These are phyloP conservation scores for Chrysolina haemoptera DNA, from an alignment of 2,888 invertebrate genomes.

Conservation along the genomic window DNA sequence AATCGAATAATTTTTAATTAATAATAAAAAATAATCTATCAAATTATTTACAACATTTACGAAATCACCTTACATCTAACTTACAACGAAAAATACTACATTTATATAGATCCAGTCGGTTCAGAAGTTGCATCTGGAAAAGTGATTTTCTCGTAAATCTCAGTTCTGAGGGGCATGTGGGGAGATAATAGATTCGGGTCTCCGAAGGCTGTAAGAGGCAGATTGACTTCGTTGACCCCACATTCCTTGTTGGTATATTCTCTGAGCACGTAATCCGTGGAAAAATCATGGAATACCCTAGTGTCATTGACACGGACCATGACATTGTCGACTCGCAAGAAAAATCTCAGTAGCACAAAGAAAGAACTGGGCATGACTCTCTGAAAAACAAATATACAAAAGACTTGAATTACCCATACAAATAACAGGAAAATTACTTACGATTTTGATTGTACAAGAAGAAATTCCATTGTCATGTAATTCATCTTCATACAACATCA, in stretches of 20 bases:
- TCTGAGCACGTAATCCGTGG: constrained; percentile 83
- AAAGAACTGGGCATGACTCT: constrained; percentile 97
- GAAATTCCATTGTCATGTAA: constrained; percentile 98
- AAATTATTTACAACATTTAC: neutral
- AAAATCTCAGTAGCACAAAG: constrained; percentile 91
- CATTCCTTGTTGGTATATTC: constrained; percentile 89
- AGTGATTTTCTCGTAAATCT: constrained; percentile 68
- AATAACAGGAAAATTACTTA: constrained; percentile 71
- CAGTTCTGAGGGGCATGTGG: constrained; percentile 74
- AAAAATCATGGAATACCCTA: constrained; percentile 85
- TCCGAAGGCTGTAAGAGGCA: constrained; percentile 75
- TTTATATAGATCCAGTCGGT: neutral
- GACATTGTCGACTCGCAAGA: constrained; percentile 95
- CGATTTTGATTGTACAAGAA: constrained; percentile 92
- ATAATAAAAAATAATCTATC: neutral
- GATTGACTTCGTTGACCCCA: constrained; percentile 78
- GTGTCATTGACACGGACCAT: constrained; percentile 91
- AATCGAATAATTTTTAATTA: too few relatives aligned
- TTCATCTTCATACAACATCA: constrained; percentile 97
- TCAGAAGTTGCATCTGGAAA: neutral
- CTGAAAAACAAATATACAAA: constrained; percentile 71
- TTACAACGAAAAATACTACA: neutral
- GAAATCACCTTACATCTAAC: constrained; percentile 8
- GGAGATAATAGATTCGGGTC: constrained; percentile 80
- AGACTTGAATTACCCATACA: neutral